A percentile compares a stretch with the other conserved stretches of the same genome.
phyloP scores from a whole-genome alignment of 2,888 invertebrate genomes.

The Formica aserva region DNA sequence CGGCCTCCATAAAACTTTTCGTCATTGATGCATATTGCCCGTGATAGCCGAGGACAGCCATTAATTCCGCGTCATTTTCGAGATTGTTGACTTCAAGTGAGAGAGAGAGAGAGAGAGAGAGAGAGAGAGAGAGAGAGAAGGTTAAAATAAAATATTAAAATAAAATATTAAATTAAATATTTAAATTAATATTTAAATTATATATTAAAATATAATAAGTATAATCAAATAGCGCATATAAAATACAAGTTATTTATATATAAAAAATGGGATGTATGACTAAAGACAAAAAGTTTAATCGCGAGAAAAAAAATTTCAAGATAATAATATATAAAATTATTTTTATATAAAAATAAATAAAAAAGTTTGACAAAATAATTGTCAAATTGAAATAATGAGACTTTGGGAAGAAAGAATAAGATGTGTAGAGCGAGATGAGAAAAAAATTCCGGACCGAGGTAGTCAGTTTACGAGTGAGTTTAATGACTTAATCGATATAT shows the following conservation, averaged over 20 bases:
- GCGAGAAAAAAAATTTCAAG: background rate
- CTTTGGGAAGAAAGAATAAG: background rate
- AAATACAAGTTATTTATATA: background rate
- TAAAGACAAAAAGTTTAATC: background rate
- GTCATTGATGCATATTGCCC: constrained; percentile 7
- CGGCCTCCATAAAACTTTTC: constrained; percentile 7
- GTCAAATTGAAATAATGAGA: background rate
- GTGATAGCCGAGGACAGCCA: background rate
- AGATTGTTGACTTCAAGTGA: background rate
- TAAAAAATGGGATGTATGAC: background rate
- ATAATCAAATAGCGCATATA: background rate
- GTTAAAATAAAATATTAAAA: background rate
- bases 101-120: no score
- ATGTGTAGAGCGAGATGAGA: background rate
- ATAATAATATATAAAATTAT: background rate
- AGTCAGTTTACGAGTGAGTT: background rate
- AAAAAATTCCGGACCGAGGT: background rate
- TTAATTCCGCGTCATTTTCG: constrained; percentile 7
- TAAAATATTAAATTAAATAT: background rate
- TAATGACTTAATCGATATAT: constrained; percentile 34
- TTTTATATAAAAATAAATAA: background rate
- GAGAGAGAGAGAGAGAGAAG: no score
- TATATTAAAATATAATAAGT: background rate
- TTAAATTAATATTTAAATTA: background rate
- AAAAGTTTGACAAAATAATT: background rate